These are phyloP conservation scores for Pachliopta kotzebuea DNA, from an alignment of 2,888 invertebrate species.

Conservation along the genomic window DNA sequence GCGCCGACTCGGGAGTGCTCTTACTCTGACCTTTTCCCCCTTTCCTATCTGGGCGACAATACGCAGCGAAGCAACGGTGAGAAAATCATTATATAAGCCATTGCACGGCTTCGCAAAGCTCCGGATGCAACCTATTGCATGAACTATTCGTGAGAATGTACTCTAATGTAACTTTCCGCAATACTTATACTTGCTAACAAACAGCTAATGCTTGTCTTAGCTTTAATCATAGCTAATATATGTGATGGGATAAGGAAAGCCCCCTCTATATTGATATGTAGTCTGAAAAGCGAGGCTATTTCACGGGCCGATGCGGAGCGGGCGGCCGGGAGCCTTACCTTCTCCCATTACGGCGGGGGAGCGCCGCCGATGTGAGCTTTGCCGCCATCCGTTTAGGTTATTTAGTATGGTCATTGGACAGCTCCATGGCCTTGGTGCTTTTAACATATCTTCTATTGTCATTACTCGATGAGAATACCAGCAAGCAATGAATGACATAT, in stretches of 20 bases:
- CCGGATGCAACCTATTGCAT: constrained; percentile 73
- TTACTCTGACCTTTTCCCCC: constrained; percentile 51
- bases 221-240: constrained; percentile 67
- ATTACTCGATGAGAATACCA: constrained; percentile 52
- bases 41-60: constrained; percentile 64
- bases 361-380: constrained; percentile 74
- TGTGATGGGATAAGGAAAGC: constrained; percentile 89
- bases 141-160: constrained; percentile 49
- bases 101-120: constrained; percentile 75
- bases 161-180: constrained; percentile 70
- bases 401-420: constrained; percentile 62
- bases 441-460: constrained; percentile 74
- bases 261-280: constrained; percentile 81
- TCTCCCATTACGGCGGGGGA: constrained; percentile 81
- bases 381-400: constrained; percentile 70
- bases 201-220: constrained; percentile 73
- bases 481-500: constrained; percentile 46
- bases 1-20: constrained; percentile 45
- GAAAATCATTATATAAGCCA: constrained; percentile 76
- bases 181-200: constrained; percentile 70
- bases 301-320: constrained; percentile 72
- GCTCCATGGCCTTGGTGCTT: constrained; percentile 64
- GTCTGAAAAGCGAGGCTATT: constrained; percentile 49
- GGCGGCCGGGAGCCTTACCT: constrained; percentile 80
- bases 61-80: constrained; percentile 75